phyloP scores from a whole-genome alignment of 2,113 vertebrate species.

The Sarotherodon lohbergeri region DNA sequence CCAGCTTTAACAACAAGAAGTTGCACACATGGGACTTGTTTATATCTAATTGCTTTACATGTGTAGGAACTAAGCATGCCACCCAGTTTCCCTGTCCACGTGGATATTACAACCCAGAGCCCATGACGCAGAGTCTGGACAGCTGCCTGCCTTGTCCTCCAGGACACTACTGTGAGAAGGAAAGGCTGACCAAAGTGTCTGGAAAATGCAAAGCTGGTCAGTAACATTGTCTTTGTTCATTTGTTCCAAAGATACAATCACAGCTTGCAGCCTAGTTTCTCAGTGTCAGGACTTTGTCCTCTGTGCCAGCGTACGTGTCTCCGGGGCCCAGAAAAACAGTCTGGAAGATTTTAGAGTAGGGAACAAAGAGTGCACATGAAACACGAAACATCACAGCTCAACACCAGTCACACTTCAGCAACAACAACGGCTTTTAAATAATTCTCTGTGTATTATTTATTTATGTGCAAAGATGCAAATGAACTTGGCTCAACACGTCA shows the following conservation, averaged over 20 bases:
- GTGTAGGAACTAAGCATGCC: conserved; percentile 80
- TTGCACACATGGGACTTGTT: background rate
- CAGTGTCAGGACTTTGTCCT: conserved; percentile 14
- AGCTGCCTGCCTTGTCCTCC: conserved; percentile 91
- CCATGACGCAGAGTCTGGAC: conserved; percentile 86
- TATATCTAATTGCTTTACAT: background rate
- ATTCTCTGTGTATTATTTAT: background rate
- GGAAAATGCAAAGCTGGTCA: conserved; percentile 86
- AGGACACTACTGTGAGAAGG: conserved; percentile 86
- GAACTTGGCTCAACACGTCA: background rate
- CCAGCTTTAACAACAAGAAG: background rate
- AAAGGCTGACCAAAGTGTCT: conserved; percentile 80
- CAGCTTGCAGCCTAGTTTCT: background rate
- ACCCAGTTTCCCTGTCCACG: conserved; percentile 88
- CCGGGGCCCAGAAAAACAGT: background rate
- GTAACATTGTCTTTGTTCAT: conserved; percentile 36
- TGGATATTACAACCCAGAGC: conserved; percentile 92
- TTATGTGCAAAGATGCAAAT: background rate
- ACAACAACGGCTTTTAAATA: background rate
- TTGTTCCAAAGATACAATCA: background rate
- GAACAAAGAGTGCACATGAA: background rate
- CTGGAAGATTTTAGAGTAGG: background rate
- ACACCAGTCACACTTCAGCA: background rate
- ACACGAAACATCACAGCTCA: background rate
- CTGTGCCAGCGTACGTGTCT: background rate